These are phyloP conservation scores for Dascillus cervinus DNA, from an alignment of 2,888 invertebrate species.

Conservation along the genomic window DNA sequence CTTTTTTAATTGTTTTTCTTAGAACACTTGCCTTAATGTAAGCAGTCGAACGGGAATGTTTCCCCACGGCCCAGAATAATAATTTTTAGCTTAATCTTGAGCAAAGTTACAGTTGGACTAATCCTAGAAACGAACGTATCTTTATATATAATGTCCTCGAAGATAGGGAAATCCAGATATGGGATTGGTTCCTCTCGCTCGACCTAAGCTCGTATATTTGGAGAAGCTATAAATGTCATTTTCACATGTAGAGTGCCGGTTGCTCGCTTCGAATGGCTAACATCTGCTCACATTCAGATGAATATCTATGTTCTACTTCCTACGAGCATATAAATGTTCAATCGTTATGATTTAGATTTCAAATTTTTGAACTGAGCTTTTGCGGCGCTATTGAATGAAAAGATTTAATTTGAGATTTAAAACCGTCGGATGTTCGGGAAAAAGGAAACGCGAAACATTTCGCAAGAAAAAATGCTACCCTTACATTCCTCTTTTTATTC, in stretches of 20 bases:
- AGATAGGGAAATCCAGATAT: constrained; percentile 20
- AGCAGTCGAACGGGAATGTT: too few relatives aligned
- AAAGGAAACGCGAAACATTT: constrained; percentile 12
- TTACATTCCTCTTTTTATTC: constrained; percentile 10
- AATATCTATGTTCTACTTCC: constrained; percentile 12
- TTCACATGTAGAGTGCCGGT: constrained; percentile 15
- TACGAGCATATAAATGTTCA: background rate
- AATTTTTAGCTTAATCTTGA: too few relatives aligned
- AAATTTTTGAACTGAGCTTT: too few relatives aligned
- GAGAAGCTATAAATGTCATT: constrained; percentile 18
- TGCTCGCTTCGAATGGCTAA: constrained; percentile 16
- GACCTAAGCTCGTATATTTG: constrained; percentile 18
- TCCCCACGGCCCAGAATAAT: too few relatives aligned
- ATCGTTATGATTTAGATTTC: background rate
- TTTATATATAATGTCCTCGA: constrained; percentile 19
- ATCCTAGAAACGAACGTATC: background rate
- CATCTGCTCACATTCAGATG: constrained; percentile 16
- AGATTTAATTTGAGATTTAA: too few relatives aligned
- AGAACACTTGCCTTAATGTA: too few relatives aligned
- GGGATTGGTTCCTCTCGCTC: constrained; percentile 16
- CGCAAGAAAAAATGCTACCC: constrained; percentile 11
- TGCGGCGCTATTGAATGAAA: too few relatives aligned
- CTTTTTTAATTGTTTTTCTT: constrained; percentile 12
- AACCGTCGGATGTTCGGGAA: too few relatives aligned
- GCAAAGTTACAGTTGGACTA: too few relatives aligned